Percentiles rank a stretch among this genome's conserved stretches.
phyloP scores from a whole-genome alignment of 2,797 vertebrate species.

The Austrolebias charrua region DNA sequence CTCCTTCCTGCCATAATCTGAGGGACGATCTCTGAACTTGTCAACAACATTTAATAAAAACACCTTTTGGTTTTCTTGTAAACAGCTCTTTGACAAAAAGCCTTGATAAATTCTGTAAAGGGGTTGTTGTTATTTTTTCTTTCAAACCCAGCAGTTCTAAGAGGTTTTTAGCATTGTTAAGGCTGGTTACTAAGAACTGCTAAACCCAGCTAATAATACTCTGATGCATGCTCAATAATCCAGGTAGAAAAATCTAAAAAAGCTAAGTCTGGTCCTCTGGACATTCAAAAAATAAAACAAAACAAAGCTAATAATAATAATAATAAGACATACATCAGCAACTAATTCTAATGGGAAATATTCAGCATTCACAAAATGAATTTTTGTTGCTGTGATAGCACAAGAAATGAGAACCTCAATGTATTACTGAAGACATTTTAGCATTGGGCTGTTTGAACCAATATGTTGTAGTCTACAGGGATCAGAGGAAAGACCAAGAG shows the following conservation, averaged over 20 bases:
- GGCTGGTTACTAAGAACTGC: neutral
- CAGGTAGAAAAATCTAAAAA: too few species aligned
- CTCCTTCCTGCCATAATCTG: neutral
- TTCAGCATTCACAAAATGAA: neutral
- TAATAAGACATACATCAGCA: conserved; percentile 1
- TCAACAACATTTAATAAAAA: neutral
- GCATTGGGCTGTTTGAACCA: neutral
- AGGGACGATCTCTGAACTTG: too few species aligned
- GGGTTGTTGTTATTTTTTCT: neutral
- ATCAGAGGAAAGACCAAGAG: conserved; percentile 6
- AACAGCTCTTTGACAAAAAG: neutral
- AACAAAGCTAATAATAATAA: neutral
- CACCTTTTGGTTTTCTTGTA: neutral
- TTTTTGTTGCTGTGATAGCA: conserved; percentile 1
- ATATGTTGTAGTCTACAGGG: neutral
- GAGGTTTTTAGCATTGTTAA: neutral
- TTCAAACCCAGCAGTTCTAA: neutral
- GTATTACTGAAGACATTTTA: neutral
- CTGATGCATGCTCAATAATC: too few species aligned
- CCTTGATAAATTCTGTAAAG: neutral
- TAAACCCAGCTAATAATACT: neutral
- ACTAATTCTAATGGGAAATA: conserved; percentile 11
- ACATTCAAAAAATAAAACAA: too few species aligned
- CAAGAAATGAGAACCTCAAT: neutral
- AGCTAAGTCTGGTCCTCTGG: too few species aligned